Percentiles rank a stretch among this genome's conserved stretches.
Evolutionary conservation across 2,797 vertebrate species (phyloP).

Genomic region (Naso thynnoides): DNA sequence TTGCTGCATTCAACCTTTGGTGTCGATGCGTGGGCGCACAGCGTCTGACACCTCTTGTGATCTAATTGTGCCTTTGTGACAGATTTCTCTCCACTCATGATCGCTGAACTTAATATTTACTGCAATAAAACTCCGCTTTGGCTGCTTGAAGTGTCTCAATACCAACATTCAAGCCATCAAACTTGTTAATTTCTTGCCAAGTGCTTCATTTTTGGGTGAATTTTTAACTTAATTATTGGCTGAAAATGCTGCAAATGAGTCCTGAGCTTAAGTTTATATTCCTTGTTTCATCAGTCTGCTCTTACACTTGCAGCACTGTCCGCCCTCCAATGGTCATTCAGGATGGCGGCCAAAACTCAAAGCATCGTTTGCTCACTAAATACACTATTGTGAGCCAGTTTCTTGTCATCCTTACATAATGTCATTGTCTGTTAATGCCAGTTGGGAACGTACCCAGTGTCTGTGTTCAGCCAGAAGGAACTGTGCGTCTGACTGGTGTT

Average conservation of each 20-base stretch:
- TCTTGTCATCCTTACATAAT: conserved; percentile 34
- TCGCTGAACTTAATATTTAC: neutral
- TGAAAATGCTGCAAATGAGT: neutral
- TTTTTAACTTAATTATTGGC: neutral
- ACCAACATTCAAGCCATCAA: neutral
- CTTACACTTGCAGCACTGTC: conserved; percentile 3
- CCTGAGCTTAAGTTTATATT: conserved; percentile 15
- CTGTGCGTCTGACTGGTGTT: neutral
- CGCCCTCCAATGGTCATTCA: conserved; percentile 37
- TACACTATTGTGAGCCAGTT: conserved; percentile 19
- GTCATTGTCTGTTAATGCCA: conserved; percentile 10
- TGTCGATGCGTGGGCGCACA: neutral
- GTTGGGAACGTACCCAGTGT: conserved; percentile 2
- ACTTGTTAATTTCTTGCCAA: conserved; percentile 1
- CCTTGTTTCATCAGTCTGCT: conserved; percentile 2
- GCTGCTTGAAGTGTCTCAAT: neutral
- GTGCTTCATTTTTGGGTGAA: neutral
- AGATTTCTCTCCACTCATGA: conserved; percentile 10
- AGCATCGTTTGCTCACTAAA: conserved; percentile 34
- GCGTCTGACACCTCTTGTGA: conserved; percentile 14
- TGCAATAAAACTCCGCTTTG: neutral
- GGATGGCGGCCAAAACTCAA: conserved; percentile 30
- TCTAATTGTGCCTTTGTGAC: conserved; percentile 14
- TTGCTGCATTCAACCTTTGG: neutral
- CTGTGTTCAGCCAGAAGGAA: neutral